Evolutionary conservation across 2,888 invertebrate species (phyloP), one percentile per base, ranked within the genome.

Genomic region (Eueremaeus valkanovi): DNA sequence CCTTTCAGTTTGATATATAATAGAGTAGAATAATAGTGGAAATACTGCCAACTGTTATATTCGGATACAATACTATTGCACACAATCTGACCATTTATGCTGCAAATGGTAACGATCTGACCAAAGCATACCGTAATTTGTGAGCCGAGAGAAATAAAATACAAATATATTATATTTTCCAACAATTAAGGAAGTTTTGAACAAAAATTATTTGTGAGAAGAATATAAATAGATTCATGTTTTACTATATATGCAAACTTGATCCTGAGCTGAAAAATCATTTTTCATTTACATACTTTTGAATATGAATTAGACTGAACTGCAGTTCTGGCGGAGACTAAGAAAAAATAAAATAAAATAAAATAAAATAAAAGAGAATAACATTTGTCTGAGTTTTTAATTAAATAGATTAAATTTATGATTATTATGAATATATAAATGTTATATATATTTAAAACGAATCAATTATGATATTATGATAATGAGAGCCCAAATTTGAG

Each of bases 341-440:
- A 55, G 27, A 55, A 24, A 55, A 55, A 13, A 55, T 55, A 24
- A n/a, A n/a, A n/a, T n/a, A n/a, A n/a, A n/a, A n/a, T n/a, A n/a
- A n/a, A n/a, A n/a, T n/a, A n/a, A n/a, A n/a, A n/a, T n/a, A n/a
- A n/a, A n/a, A n/a, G n/a, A n/a, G n/a, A n/a, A n/a, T n/a, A n/a
- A n/a, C n/a, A n/a, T n/a, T 55, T 55, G 9, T 27, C 1, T 27
- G 11, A 3, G 3, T 27, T 55, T 55, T 55, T 31, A 45, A 21
- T 72, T 72, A 72, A 42, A 72, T 72, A 13, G 24, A 18, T 29
- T 42, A n/a, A n/a, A n/a, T n/a, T n/a, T n/a, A n/a, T n/a, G n/a
- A n/a, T 45, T 72, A 49, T 24, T 42, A 24, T 49, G 31, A n/a
- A n/a, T n/a, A n/a, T n/a, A n/a, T n/a, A n/a, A n/a, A 13, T 6